Percentiles rank a stretch among this genome's conserved stretches.
Conservation (phyloP, 2,797 vertebrate species). For the Bradypodion pumilum region DNA sequence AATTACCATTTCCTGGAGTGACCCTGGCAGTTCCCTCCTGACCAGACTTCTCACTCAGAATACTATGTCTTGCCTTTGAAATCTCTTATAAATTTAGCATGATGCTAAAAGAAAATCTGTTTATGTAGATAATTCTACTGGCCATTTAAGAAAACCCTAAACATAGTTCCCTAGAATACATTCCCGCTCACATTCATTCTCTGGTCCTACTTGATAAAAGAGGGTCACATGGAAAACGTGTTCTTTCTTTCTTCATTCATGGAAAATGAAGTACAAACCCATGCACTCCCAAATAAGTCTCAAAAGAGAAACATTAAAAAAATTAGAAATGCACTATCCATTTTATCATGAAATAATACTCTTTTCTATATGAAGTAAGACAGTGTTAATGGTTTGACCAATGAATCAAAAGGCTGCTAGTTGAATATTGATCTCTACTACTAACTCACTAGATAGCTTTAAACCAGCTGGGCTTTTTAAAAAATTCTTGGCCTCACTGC, state of each 20-base stretch:
- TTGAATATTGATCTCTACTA: too few species aligned
- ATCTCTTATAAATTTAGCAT: background rate
- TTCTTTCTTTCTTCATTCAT: background rate
- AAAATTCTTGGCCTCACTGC: background rate
- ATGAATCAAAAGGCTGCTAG: background rate
- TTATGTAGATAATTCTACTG: background rate
- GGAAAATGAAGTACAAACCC: background rate
- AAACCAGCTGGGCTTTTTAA: too few species aligned
- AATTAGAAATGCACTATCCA: background rate
- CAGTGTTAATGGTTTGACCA: background rate
- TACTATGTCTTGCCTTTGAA: slow-evolving; percentile 35
- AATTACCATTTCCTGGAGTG: slow-evolving; percentile 57
- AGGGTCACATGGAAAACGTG: background rate
- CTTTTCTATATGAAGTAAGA: background rate
- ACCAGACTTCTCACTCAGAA: background rate
- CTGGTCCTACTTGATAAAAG: background rate
- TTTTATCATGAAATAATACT: background rate
- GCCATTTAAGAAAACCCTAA: background rate
- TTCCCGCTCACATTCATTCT: background rate
- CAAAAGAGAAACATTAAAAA: background rate
- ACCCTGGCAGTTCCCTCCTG: slow-evolving; percentile 13
- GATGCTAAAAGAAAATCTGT: background rate
- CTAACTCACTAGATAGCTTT: too few species aligned
- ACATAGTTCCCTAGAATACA: background rate
- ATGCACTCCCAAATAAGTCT: background rate